Percentiles rank a stretch among this genome's conserved stretches.
These are phyloP conservation scores for Trichogramma dendrolimi DNA, from an alignment of 2,888 invertebrate species.

Conservation along the genomic window DNA sequence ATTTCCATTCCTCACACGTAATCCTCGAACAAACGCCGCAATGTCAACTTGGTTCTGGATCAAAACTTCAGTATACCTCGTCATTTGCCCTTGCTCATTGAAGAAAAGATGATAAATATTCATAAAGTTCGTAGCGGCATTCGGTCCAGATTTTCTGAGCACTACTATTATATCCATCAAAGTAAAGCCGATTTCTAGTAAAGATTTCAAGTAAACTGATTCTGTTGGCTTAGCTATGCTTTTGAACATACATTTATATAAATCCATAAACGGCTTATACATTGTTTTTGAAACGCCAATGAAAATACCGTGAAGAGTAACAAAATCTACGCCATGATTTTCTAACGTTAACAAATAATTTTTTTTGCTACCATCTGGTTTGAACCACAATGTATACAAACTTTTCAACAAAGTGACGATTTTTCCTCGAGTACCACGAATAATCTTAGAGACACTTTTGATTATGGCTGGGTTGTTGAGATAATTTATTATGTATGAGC, in stretches of 20 bases:
- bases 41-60: too few relatives aligned
- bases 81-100: slow-evolving; percentile 25
- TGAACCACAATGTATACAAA: slow-evolving; percentile 32
- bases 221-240: too few relatives aligned
- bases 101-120: slow-evolving; percentile 35
- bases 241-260: too few relatives aligned
- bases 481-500: slow-evolving; percentile 6
- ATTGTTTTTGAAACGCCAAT: neutral
- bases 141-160: slow-evolving; percentile 21
- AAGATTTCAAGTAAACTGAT: too few relatives aligned
- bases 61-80: neutral
- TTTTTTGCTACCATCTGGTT: slow-evolving; percentile 33
- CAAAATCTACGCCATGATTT: slow-evolving; percentile 30
- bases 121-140: slow-evolving; percentile 37
- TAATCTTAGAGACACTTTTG: slow-evolving; percentile 25
- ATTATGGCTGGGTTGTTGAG: slow-evolving; percentile 9
- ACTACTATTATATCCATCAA: too few relatives aligned
- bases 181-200: too few relatives aligned
- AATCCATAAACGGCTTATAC: too few relatives aligned
- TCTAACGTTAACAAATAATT: slow-evolving; percentile 17
- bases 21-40: too few relatives aligned
- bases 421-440: slow-evolving; percentile 27
- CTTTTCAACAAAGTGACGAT: slow-evolving; percentile 31
- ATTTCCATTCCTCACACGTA: too few relatives aligned
- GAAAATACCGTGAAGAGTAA: slow-evolving; percentile 34